Evolutionary conservation across 2,888 invertebrate species (phyloP).

Genomic region (Entomobrya proxima): DNA sequence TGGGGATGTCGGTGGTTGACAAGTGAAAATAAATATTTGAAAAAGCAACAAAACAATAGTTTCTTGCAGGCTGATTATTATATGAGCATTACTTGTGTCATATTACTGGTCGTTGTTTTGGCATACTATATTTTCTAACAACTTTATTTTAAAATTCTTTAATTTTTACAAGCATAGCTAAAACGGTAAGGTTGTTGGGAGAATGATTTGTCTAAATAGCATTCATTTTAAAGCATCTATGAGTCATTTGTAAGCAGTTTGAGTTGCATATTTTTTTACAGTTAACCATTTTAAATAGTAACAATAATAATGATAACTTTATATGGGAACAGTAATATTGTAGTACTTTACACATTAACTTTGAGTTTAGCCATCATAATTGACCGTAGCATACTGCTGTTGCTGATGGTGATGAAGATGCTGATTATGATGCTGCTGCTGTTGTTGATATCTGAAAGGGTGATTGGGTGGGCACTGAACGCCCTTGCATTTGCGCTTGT

Average conservation of each 20-base stretch:
- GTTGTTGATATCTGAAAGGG: constrained; percentile 66
- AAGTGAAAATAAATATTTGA: constrained; percentile 36
- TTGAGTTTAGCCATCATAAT: constrained; percentile 37
- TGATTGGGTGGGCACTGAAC: constrained; percentile 67
- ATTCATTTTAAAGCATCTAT: no score
- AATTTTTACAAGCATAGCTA: no score
- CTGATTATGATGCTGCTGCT: constrained; percentile 32
- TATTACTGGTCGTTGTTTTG: neutral
- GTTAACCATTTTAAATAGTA: no score
- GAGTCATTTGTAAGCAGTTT: no score
- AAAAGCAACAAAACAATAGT: neutral
- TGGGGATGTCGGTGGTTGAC: neutral
- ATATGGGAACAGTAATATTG: no score
- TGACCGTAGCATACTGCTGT: constrained; percentile 30
- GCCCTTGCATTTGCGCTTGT: constrained; percentile 73
- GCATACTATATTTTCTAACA: no score
- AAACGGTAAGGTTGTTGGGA: no score
- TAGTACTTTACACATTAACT: neutral
- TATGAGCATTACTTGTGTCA: no score
- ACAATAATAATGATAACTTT: no score
- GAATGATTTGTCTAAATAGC: no score
- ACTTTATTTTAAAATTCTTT: no score
- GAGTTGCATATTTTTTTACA: no score
- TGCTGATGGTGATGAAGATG: constrained; percentile 27
- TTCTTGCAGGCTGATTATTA: neutral